A percentile compares a stretch with the other conserved stretches of the same genome.
phyloP scores from a whole-genome alignment of 1,140 invertebrate species.

The Drosophila punjabiensis region DNA sequence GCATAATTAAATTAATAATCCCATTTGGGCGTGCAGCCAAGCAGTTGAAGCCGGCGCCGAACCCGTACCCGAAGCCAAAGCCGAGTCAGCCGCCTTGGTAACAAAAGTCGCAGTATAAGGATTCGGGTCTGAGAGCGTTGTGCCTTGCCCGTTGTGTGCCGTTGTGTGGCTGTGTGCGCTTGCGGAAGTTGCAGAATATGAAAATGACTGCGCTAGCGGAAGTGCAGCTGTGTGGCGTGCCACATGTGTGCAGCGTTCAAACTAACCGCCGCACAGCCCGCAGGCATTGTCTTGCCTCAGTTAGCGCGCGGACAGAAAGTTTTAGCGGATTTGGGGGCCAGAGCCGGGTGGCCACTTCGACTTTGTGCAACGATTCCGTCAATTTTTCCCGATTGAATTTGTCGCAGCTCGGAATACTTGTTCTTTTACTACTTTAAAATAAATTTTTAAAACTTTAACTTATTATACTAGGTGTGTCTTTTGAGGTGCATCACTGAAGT shows the following conservation, averaged over 20 bases:
- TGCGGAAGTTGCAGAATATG: slow-evolving; percentile 80
- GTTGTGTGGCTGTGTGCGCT: slow-evolving; percentile 29
- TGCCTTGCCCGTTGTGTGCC: not conserved
- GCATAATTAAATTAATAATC: slow-evolving; percentile 84
- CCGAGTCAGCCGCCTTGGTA: slow-evolving; percentile 6
- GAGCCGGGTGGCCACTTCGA: not conserved
- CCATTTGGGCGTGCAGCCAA: slow-evolving; percentile 76
- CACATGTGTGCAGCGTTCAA: slow-evolving; percentile 69
- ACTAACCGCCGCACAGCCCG: slow-evolving; percentile 19
- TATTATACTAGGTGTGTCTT: not conserved
- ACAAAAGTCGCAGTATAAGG: not conserved
- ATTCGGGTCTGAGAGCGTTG: slow-evolving; percentile 6
- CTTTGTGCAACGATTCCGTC: not conserved
- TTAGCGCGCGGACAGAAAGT: slow-evolving; percentile 56
- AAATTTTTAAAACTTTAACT: not conserved
- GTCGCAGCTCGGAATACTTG: not conserved
- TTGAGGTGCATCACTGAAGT: not conserved
- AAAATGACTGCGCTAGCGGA: slow-evolving; percentile 83
- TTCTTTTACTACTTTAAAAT: not conserved
- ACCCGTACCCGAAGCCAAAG: slow-evolving; percentile 4
- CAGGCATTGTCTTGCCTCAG: slow-evolving; percentile 68
- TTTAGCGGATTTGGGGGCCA: not conserved
- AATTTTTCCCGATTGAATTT: slow-evolving; percentile 6
- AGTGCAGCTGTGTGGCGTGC: slow-evolving; percentile 82
- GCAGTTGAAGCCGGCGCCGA: slow-evolving; percentile 24